These are phyloP conservation scores for Philaenus spumarius DNA, from an alignment of 1,140 invertebrate species.

Conservation along the genomic window DNA sequence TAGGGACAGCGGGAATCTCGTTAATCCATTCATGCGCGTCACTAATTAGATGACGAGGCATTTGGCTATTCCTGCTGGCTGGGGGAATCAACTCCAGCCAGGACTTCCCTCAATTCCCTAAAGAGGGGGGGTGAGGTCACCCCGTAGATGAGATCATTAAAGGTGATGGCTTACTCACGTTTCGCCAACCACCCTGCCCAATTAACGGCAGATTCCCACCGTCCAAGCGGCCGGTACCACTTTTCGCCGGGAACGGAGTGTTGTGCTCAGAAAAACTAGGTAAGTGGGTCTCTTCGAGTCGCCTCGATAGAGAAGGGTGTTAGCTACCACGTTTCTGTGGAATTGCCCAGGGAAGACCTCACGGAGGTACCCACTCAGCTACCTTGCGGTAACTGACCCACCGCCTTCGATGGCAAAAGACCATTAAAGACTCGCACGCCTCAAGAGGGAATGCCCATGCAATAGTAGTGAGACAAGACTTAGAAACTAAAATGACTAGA, in stretches of 20 bases:
- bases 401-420: background rate
- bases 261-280: background rate
- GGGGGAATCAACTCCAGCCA: too few relatives aligned
- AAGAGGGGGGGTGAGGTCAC: too few relatives aligned
- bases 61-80: slow-evolving; percentile 38
- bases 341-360: slow-evolving; percentile 3
- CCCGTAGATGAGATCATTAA: background rate
- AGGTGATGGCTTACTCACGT: background rate
- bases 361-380: background rate
- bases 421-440: background rate
- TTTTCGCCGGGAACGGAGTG: background rate
- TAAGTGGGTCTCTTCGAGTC: background rate
- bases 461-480: too few relatives aligned
- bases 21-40: slow-evolving; percentile 46
- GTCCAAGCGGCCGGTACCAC: background rate
- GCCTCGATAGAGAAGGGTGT: background rate
- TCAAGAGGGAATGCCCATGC: background rate
- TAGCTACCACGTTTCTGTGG: background rate
- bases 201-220: background rate
- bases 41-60: slow-evolving; percentile 50
- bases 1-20: slow-evolving; percentile 40
- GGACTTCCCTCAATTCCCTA: too few relatives aligned
- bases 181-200: background rate
- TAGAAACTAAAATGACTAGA: too few relatives aligned
- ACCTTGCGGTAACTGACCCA: background rate